Conservation (phyloP, 1,140 invertebrate genomes). For the Cyclina sinensis region DNA sequence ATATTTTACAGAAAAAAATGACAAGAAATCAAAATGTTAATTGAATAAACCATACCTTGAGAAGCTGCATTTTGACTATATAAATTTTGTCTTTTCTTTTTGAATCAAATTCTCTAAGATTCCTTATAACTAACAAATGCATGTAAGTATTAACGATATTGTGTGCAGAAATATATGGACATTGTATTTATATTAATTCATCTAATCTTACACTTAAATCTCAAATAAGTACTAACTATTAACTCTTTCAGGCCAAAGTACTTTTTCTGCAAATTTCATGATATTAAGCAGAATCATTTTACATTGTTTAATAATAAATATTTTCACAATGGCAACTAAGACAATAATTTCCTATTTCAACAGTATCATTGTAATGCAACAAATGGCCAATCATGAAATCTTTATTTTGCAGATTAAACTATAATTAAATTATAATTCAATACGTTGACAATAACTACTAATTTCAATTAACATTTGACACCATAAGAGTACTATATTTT, state of each 20-base stretch:
- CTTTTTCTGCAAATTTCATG: background rate
- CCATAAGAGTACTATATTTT: background rate
- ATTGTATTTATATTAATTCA: background rate
- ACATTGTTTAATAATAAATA: constrained; percentile 1
- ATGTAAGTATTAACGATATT: no score
- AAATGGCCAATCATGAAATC: background rate
- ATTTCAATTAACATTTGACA: constrained; percentile 7
- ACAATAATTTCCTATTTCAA: background rate
- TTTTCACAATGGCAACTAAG: background rate
- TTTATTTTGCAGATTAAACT: background rate
- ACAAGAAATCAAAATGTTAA: no score
- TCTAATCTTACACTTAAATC: background rate
- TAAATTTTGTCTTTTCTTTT: background rate
- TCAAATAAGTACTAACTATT: constrained; percentile 25
- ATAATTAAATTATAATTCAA: background rate
- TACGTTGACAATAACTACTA: background rate
- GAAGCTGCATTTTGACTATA: background rate
- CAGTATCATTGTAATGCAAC: background rate
- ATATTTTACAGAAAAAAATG: no score
- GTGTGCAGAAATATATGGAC: background rate
- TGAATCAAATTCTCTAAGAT: no score
- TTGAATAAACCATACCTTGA: background rate
- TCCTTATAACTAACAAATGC: no score
- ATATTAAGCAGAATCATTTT: background rate
- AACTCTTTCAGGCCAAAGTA: background rate